Conservation (phyloP, 2,888 invertebrate genomes). For the Monochamus alternatus region DNA sequence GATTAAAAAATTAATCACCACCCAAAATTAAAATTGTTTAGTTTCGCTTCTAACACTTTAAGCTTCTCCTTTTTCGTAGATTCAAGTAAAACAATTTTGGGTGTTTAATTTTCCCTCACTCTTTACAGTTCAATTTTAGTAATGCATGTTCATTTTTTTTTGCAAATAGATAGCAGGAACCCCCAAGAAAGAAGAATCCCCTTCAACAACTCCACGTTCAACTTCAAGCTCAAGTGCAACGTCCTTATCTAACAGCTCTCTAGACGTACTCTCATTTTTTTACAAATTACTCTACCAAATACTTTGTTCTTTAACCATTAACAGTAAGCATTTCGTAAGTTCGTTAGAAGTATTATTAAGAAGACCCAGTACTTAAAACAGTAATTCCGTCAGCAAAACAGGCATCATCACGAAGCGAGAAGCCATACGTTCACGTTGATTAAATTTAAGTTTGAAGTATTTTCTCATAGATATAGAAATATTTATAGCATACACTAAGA, state of each 20-base stretch:
- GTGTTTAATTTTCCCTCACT: slow-evolving; percentile 39
- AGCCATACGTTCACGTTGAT: neutral
- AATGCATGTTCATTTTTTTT: slow-evolving; percentile 47
- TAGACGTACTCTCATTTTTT: slow-evolving; percentile 21
- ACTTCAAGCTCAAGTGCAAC: slow-evolving; percentile 68
- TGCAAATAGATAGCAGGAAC: slow-evolving; percentile 66
- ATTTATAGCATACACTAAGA: neutral
- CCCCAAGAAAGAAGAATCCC: slow-evolving; percentile 67
- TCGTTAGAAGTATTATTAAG: slow-evolving; percentile 13
- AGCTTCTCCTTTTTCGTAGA: slow-evolving; percentile 43
- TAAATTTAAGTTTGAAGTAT: slow-evolving; percentile 8
- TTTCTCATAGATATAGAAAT: slow-evolving; percentile 2
- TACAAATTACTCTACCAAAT: slow-evolving; percentile 44
- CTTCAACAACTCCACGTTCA: slow-evolving; percentile 66
- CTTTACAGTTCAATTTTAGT: slow-evolving; percentile 41
- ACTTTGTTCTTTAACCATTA: slow-evolving; percentile 31
- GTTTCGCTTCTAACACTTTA: slow-evolving; percentile 41
- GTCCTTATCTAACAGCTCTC: slow-evolving; percentile 57
- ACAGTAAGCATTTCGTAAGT: slow-evolving; percentile 13
- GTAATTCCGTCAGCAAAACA: neutral
- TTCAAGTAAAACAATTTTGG: slow-evolving; percentile 47
- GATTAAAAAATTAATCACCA: slow-evolving; percentile 74
- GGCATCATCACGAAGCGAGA: neutral
- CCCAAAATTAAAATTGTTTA: slow-evolving; percentile 36
- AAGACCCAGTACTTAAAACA: slow-evolving; percentile 16